Base-by-base conservation (phyloP, 2,797 vertebrate species). In the Coilia nasus region DNA sequence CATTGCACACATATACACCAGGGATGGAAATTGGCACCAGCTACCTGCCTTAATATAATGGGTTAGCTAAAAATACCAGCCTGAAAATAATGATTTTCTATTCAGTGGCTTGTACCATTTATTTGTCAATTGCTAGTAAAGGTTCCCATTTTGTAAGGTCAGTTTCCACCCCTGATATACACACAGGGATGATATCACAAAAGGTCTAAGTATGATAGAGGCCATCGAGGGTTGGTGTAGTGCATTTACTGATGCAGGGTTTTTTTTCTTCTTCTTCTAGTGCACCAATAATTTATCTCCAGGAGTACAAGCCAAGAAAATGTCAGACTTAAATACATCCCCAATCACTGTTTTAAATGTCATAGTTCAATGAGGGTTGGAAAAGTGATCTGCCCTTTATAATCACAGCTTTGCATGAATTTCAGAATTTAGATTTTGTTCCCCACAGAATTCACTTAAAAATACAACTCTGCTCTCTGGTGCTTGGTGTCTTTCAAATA, bases 331-430 rank as follows among this genome's bases (percentile, higher is more conserved):
- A 3, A 54, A 21, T 41, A 44, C 41, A 78, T 21, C 31, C 71
- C 71, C 67, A 75, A 41, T 78, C 71, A 44, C 9, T 78, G 67
- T 35, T 78, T 41, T 78, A 78, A 78, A 78, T 78, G 71, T 21
- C 71, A 75, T 41, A 78, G 35, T 19, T 78, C 71, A 44, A 44
- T 44, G 35, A 44, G 71, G 71, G 71, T 78, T 44, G 9, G 31
- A 41, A 41, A 44, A 44, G 5, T 44, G 19, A 44, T 6, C 17
- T 78, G 71, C 41, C 35, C 71, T 78, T 17, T 35, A 78, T 44
- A 41, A 12, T 78, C 35, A 41, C 19, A 17, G 35, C 17, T 41
- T 78, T 19, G 19, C 17, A 78, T 21, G 19, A 31, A 44, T 78
- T 78, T 19, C 31, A 44, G 15, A 75, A 75, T 75, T 35, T 59